Evolutionary conservation across 2,797 vertebrate species (phyloP).

Genomic region (Xyrichtys novacula): DNA sequence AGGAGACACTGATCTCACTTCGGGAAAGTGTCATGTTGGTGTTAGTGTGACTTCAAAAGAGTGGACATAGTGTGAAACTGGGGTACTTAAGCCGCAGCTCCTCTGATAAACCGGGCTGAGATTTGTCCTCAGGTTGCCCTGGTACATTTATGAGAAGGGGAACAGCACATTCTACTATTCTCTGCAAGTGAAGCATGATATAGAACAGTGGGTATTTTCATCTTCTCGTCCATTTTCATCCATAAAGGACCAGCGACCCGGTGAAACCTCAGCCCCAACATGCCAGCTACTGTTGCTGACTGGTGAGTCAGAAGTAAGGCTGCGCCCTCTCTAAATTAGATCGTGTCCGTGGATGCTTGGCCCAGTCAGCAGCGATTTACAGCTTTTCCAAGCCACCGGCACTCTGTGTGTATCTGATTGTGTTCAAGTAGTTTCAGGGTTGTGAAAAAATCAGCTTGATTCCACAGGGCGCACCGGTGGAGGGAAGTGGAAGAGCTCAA

Average conservation of each 20-base stretch:
- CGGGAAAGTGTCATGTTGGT: not conserved
- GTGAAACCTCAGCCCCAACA: constrained; percentile 41
- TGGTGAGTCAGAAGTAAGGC: constrained; percentile 44
- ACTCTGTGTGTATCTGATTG: constrained; percentile 63
- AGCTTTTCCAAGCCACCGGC: constrained; percentile 41
- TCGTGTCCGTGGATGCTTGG: constrained; percentile 28
- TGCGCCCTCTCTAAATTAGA: constrained; percentile 36
- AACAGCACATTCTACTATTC: constrained; percentile 42
- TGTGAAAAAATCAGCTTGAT: constrained; percentile 50
- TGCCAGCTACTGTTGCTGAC: constrained; percentile 48
- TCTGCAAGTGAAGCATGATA: constrained; percentile 51
- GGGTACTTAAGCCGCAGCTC: not conserved
- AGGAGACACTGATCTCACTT: constrained; percentile 20
- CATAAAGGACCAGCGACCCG: constrained; percentile 39
- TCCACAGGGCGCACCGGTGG: constrained; percentile 21
- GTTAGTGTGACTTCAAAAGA: constrained; percentile 14
- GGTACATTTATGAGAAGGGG: constrained; percentile 26
- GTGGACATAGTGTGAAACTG: not conserved
- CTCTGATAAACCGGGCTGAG: not conserved
- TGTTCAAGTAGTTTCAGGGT: constrained; percentile 53
- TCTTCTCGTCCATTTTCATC: constrained; percentile 13
- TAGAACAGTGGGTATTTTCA: constrained; percentile 28
- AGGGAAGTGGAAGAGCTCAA: constrained; percentile 39
- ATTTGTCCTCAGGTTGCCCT: constrained; percentile 14
- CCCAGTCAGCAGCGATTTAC: constrained; percentile 13